Percentiles rank a stretch among this genome's conserved stretches.
These are phyloP conservation scores for Agelastica alni DNA, from an alignment of 2,888 invertebrate genomes.

Conservation along the genomic window DNA sequence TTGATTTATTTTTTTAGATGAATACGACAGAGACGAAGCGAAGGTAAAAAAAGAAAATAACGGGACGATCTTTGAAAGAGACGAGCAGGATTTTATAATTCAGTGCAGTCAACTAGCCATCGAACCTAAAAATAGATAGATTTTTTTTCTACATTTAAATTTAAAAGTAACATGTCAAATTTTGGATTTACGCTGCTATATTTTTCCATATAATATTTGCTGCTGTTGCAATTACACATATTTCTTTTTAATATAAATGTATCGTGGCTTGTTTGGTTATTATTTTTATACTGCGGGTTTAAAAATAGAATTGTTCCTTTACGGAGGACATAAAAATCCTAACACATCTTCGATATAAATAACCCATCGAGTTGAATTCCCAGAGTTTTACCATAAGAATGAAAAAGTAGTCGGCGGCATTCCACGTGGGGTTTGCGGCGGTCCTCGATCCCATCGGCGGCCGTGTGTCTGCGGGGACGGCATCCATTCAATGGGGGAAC, in stretches of 20 bases:
- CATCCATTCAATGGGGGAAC: conserved; percentile 37
- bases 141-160: too few species aligned
- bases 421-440: conserved; percentile 7
- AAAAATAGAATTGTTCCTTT: too few species aligned
- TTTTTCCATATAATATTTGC: too few species aligned
- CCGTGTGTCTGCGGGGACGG: conserved; percentile 14
- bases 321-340: too few species aligned
- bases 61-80: conserved; percentile 16
- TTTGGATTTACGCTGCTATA: too few species aligned
- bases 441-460: conserved; percentile 37
- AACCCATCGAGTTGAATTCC: not conserved
- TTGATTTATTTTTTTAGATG: conserved; percentile 4
- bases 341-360: not conserved
- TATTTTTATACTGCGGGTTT: too few species aligned
- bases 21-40: not conserved
- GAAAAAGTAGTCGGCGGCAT: conserved; percentile 41
- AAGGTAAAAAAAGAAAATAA: not conserved
- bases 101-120: conserved; percentile 44
- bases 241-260: too few species aligned
- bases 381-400: conserved; percentile 49
- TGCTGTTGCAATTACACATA: too few species aligned
- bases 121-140: conserved; percentile 35
- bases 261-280: too few species aligned
- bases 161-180: too few species aligned
- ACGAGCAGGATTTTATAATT: conserved; percentile 43